phyloP scores from a whole-genome alignment of 2,113 vertebrate genomes.

The Strigops habroptila region DNA sequence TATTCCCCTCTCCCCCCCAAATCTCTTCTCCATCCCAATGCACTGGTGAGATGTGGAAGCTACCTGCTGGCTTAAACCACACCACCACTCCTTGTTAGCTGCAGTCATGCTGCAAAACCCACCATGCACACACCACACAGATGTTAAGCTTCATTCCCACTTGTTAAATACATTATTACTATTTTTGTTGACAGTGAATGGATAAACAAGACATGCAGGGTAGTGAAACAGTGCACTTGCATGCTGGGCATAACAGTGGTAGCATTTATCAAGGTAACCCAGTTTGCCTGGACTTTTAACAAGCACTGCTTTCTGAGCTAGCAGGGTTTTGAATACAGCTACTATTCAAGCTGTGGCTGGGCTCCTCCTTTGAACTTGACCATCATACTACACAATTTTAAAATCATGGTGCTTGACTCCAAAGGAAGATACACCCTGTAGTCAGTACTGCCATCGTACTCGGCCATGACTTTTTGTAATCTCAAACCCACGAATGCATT shows the following conservation, averaged over 20 bases:
- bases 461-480: background rate
- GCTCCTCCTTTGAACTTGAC: background rate
- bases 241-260: background rate
- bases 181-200: background rate
- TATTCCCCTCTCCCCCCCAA: background rate
- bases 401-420: background rate
- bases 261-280: background rate
- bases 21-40: background rate
- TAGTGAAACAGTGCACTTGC: background rate
- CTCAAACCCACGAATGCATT: background rate
- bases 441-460: background rate
- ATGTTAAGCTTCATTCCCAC: background rate
- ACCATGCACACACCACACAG: background rate
- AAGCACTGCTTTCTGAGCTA: background rate
- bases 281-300: background rate
- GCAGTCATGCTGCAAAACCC: background rate
- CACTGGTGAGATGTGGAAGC: background rate
- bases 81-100: background rate
- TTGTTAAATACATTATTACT: background rate
- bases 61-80: background rate
- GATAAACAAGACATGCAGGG: background rate
- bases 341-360: background rate
- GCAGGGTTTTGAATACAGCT: background rate
- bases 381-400: background rate
- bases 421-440: background rate